Conservation (phyloP, 2,113 vertebrate species). For the Cyanoderma ruficeps region DNA sequence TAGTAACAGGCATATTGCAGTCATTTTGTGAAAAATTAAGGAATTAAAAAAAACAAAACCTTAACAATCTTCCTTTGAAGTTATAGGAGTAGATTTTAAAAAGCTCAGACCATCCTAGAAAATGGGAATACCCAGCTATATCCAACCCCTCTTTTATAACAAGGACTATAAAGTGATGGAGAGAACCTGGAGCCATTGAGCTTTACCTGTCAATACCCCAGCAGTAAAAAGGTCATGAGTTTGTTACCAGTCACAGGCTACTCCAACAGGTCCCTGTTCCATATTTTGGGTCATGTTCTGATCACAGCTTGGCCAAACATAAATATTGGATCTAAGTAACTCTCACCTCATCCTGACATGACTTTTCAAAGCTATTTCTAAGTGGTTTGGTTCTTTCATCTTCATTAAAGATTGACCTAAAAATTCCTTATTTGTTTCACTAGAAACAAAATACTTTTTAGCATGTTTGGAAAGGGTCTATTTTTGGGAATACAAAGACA, state of each 20-base stretch:
- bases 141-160: neutral
- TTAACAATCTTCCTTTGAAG: neutral
- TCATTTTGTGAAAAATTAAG: neutral
- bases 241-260: neutral
- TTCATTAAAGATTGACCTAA: neutral
- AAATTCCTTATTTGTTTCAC: neutral
- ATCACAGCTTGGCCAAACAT: neutral
- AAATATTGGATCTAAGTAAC: neutral
- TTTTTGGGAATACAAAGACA: neutral
- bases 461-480: neutral
- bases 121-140: neutral
- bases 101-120: neutral
- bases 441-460: neutral
- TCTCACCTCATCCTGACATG: neutral
- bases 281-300: neutral
- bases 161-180: neutral
- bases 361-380: neutral
- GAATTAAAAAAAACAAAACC: neutral
- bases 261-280: neutral
- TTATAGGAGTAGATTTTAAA: neutral
- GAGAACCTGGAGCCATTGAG: neutral
- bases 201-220: neutral
- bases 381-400: neutral
- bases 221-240: neutral
- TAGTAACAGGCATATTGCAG: neutral